These are phyloP conservation scores for Spodoptera littoralis DNA, from an alignment of 2,888 invertebrate genomes.

Conservation along the genomic window DNA sequence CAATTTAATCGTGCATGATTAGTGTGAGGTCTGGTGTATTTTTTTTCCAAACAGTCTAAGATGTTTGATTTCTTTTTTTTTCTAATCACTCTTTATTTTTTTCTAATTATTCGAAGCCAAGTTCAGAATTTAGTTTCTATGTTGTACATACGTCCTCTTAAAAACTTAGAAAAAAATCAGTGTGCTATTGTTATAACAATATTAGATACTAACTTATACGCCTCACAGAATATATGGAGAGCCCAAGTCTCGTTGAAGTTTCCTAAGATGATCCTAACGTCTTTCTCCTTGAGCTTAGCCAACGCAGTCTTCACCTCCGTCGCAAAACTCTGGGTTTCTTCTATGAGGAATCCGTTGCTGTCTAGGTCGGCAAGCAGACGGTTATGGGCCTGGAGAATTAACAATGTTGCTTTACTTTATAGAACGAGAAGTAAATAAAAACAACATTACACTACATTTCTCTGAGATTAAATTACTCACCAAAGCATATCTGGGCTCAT, in stretches of 20 bases:
- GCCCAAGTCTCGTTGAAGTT: slow-evolving; percentile 99
- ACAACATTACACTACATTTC: too few relatives aligned
- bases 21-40: too few relatives aligned
- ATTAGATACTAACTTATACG: slow-evolving; percentile 89
- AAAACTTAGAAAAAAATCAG: too few relatives aligned
- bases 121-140: too few relatives aligned
- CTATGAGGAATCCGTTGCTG: slow-evolving; percentile 93
- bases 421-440: too few relatives aligned
- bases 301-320: slow-evolving; percentile 95
- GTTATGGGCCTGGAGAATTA: slow-evolving; percentile 93
- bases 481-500: slow-evolving; percentile 97
- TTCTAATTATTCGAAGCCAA: too few relatives aligned
- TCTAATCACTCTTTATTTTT: too few relatives aligned
- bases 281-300: slow-evolving; percentile 95
- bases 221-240: slow-evolving; percentile 95
- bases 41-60: too few relatives aligned
- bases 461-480: slow-evolving; percentile 81
- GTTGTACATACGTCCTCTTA: too few relatives aligned
- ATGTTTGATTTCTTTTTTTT: too few relatives aligned
- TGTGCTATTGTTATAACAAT: too few relatives aligned
- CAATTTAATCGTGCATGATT: too few relatives aligned
- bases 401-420: neutral
- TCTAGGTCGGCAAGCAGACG: slow-evolving; percentile 96
- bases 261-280: slow-evolving; percentile 97
- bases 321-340: slow-evolving; percentile 97